Evolutionary conservation across 2,888 invertebrate genomes (phyloP).

Genomic region (Synanthedon formicaeformis): DNA sequence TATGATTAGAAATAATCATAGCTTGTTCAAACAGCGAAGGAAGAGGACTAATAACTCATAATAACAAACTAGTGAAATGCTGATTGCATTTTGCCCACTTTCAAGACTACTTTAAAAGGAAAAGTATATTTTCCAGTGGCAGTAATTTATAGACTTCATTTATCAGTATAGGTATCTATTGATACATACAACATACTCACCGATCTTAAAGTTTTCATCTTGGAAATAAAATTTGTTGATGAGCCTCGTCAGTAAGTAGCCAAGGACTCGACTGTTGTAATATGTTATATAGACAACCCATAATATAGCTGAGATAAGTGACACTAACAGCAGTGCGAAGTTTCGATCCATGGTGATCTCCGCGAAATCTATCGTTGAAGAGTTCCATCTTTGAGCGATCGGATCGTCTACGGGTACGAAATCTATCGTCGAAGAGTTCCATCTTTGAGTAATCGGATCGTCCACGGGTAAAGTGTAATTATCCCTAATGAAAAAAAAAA

Average conservation of each 20-base stretch:
- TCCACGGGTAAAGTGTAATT: constrained; percentile 38
- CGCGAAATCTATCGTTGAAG: constrained; percentile 69
- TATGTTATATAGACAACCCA: constrained; percentile 96
- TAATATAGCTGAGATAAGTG: constrained; percentile 83
- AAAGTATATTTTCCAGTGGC: too few relatives aligned
- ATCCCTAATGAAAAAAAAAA: constrained; percentile 36
- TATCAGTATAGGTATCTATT: background rate
- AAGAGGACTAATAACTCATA: too few relatives aligned
- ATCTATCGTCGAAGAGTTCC: constrained; percentile 73
- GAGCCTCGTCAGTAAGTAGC: constrained; percentile 88
- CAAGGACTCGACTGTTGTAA: constrained; percentile 93
- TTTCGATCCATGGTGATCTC: constrained; percentile 83
- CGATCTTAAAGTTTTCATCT: constrained; percentile 90
- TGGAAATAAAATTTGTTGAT: constrained; percentile 88
- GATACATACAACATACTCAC: constrained; percentile 54
- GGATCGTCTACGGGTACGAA: constrained; percentile 37
- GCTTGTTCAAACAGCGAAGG: too few relatives aligned
- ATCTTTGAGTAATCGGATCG: constrained; percentile 54
- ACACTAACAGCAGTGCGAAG: constrained; percentile 80
- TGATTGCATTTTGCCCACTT: too few relatives aligned
- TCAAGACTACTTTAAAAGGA: too few relatives aligned
- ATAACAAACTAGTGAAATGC: too few relatives aligned
- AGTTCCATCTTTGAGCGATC: constrained; percentile 70
- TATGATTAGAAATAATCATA: too few relatives aligned
- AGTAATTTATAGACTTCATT: too few relatives aligned